Evolutionary conservation across 2,113 vertebrate genomes (phyloP).

Genomic region (Aspiorhynchus laticeps): DNA sequence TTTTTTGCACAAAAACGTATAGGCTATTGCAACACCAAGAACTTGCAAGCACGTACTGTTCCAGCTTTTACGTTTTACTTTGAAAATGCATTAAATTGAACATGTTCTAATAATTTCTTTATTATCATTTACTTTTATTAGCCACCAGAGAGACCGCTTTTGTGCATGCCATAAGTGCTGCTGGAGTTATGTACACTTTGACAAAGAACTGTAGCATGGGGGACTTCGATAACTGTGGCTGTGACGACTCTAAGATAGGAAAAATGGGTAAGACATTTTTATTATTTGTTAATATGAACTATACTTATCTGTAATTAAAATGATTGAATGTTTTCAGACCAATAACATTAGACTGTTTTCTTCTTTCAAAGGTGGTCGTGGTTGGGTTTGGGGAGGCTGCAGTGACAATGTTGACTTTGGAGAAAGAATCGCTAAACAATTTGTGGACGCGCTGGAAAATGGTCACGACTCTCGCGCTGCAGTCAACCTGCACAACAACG

Average conservation of each 20-base stretch:
- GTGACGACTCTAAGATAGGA: slow-evolving; percentile 91
- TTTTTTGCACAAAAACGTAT: too few species aligned
- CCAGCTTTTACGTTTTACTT: neutral
- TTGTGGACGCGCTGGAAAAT: slow-evolving; percentile 92
- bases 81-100: neutral
- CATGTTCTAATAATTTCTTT: neutral
- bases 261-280: slow-evolving; percentile 77
- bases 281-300: neutral
- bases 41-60: too few species aligned
- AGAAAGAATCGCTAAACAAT: slow-evolving; percentile 91
- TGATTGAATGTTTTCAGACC: neutral
- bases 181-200: slow-evolving; percentile 92
- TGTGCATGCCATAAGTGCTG: slow-evolving; percentile 92
- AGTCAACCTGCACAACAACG: slow-evolving; percentile 96
- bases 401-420: slow-evolving; percentile 95
- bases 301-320: neutral
- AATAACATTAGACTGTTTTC: neutral
- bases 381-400: slow-evolving; percentile 98
- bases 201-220: slow-evolving; percentile 98
- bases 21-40: too few species aligned
- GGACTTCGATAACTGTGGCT: slow-evolving; percentile 93
- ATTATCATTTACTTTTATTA: slow-evolving; percentile 65
- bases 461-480: slow-evolving; percentile 90
- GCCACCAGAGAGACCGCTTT: slow-evolving; percentile 94
- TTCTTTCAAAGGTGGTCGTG: slow-evolving; percentile 82